Percentiles rank a stretch among this genome's conserved stretches.
Evolutionary conservation across 1,140 invertebrate species (phyloP).

Genomic region (Drosophila orosa): DNA sequence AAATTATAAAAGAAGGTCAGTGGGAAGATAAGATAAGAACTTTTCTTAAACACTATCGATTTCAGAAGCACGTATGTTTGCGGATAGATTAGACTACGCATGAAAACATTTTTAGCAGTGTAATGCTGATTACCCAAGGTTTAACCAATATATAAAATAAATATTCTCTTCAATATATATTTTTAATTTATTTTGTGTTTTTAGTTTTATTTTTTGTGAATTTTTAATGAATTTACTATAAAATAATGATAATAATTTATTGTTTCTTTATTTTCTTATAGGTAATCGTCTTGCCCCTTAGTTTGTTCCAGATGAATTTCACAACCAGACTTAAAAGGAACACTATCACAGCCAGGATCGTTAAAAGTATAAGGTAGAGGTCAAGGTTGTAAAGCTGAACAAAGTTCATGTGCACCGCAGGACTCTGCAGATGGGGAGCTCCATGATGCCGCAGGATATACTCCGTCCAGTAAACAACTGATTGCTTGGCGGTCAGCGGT

Average conservation of each 20-base stretch:
- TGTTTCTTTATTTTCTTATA: conserved; percentile 21
- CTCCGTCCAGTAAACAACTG: conserved; percentile 84
- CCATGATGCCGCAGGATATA: conserved; percentile 85
- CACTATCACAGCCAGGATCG: conserved; percentile 6
- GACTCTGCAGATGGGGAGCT: conserved; percentile 80
- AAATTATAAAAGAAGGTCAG: neutral
- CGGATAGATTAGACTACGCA: neutral
- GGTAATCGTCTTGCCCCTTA: neutral
- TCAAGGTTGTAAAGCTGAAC: conserved; percentile 70
- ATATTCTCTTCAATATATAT: no score
- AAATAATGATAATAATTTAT: neutral
- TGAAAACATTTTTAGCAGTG: neutral
- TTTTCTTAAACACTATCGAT: neutral
- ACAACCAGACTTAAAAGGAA: conserved; percentile 12
- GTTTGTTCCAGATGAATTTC: conserved; percentile 15
- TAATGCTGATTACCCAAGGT: neutral
- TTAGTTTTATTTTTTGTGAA: neutral
- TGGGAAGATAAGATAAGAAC: neutral
- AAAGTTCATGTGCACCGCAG: conserved; percentile 60
- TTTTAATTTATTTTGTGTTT: neutral
- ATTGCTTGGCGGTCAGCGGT: conserved; percentile 80
- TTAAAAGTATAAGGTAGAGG: conserved; percentile 49
- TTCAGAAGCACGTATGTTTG: neutral
- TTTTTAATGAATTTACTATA: neutral
- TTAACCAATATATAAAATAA: neutral